Evolutionary conservation across 2,113 vertebrate genomes (phyloP).

Genomic region (Notarius lentiginosus): DNA sequence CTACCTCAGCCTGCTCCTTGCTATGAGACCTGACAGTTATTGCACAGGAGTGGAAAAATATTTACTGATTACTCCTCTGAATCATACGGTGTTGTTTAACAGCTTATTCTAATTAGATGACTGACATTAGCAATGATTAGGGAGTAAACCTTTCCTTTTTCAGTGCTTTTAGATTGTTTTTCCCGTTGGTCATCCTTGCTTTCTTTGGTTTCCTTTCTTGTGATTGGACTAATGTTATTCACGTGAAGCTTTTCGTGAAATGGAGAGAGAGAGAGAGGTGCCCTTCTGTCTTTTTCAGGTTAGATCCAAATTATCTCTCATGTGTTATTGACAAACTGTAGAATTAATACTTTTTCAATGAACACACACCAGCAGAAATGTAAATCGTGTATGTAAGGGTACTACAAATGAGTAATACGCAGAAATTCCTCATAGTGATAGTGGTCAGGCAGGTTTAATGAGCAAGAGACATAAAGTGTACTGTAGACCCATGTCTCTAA

Average conservation of each 20-base stretch:
- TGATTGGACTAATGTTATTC: conserved; percentile 38
- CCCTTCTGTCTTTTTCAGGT: background rate
- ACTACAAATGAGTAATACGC: background rate
- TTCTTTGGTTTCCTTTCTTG: conserved; percentile 31
- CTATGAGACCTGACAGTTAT: conserved; percentile 82
- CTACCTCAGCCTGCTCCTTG: conserved; percentile 82
- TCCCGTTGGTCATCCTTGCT: background rate
- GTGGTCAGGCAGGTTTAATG: background rate
- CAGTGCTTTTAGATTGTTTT: background rate
- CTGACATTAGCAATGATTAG: conserved; percentile 74
- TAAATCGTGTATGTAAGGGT: background rate
- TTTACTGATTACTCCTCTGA: conserved; percentile 84
- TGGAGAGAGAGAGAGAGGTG: conserved; percentile 41
- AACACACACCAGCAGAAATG: background rate
- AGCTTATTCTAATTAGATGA: conserved; percentile 81
- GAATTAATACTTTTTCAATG: background rate
- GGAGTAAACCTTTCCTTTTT: conserved; percentile 59
- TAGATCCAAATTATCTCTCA: no score
- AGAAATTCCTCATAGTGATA: background rate
- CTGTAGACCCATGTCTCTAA: background rate
- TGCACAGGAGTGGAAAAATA: conserved; percentile 77
- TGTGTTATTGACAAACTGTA: conserved; percentile 9
- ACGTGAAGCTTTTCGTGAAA: conserved; percentile 53
- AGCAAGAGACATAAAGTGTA: conserved; percentile 22
- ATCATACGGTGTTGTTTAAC: conserved; percentile 81